Base-by-base conservation (phyloP, 2,888 invertebrate species). In the Hoplodrina ambigua region DNA sequence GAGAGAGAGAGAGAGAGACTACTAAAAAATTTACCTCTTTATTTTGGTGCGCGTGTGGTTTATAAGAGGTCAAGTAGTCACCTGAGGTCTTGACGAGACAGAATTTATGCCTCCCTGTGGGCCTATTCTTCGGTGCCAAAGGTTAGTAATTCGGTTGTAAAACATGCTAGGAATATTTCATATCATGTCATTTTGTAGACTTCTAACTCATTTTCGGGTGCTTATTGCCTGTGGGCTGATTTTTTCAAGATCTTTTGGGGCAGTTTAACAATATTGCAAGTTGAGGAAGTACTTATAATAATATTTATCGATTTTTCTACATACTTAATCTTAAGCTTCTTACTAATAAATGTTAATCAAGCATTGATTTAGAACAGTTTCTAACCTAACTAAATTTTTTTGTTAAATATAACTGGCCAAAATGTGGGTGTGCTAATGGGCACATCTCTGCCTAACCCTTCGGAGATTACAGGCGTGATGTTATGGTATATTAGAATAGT, bases 81-180 rank as follows among this genome's bases (percentile, higher is more conserved):
- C 82, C 58, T 25, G 77, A 79, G 71, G 58, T 25, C 60, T 58
- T 50, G 33, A 46, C 61, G 69, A 75, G 72, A 69, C 69, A 19
- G 52, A 72, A 77, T 72, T 75, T 73, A 78, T 81, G 53, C 33
- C 50, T 72, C 84, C 77, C 82, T 11, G 20, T n/a, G 50, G 80
- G 19, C 33, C 54, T 69, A 63, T 80, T 49, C 30, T 37, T 54
- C 54, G 46, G 30, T 71, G 19, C 5, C 67, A 71, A 68, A 75
- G 71, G 67, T 50, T 64, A 66, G 50, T 54, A 69, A 65, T 49
- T 63, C 37, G 59, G 15, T 46, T 50, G 19, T 13, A 19, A 37
- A 20, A 52, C 55, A 49, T 13, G 44, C 55, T 44, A 50, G 11
- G 69, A 69, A 80, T 73, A 74, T 70, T 83, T 77, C 25, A 78